Evolutionary conservation across 2,888 invertebrate genomes (phyloP), one percentile per base, ranked within the genome.

Genomic region (Byasa hedistus): DNA sequence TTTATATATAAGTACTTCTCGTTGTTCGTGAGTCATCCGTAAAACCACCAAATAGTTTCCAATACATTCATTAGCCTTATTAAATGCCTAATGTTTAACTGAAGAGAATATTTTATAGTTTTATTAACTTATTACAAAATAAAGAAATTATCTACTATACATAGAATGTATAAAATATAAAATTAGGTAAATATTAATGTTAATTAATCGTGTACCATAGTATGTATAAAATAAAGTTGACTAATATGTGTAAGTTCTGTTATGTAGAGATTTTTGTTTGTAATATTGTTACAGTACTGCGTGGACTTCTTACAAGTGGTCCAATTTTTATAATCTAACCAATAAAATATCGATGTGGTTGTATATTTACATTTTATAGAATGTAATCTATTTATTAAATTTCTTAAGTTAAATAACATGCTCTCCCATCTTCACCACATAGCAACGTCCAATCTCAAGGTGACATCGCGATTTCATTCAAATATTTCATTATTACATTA

Each of bases 251-350:
- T 91, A 91, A 91, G 91, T 91, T 91, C 86, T 91, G 91, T 91
- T 91, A 90, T 91, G 91, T 91, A 91, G 90, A 90, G 87, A 87
- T 89, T 91, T 91, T 91, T 90, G 89, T 91, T 91, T 91, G 91
- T 90, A 91, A 90, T 89, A 89, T 91, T 91, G 91, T 91, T 91
- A 89, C 83, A 90, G 80, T 89, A 86, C 87, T 84, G 83, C 81
- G 80, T 83, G 90, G 89, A 88, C 89, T 87, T 83, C 88, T 85
- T 82, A 83, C 83, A 82, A 81, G 86, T 83, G 91, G 91, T 89
- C 91, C 91, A 91, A 90, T 91, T 91, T 91, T 91, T 91, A 91
- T 91, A 91, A 91, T 85, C 89, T 91, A 91, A 91, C 91, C 90
- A 91, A 90, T 91, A 89, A 90, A 91, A 88, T 91, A 90, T 91